Base-by-base conservation (phyloP, 2,113 vertebrate genomes). In the Alouatta palliata region DNA sequence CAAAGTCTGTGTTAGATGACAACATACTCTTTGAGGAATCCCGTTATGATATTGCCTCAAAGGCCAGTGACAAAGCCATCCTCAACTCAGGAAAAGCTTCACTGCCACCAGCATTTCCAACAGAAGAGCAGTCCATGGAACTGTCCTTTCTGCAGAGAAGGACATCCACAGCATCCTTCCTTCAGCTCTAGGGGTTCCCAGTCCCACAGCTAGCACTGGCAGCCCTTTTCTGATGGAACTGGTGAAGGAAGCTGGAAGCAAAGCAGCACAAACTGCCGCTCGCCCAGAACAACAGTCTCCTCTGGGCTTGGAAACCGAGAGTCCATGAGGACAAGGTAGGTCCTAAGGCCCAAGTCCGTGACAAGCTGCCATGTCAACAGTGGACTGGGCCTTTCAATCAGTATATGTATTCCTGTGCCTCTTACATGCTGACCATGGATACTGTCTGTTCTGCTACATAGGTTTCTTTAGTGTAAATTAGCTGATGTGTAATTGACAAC, bases 241-340 rank as follows among this genome's bases (percentile, higher is more conserved):
- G 3, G 54, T 49, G 0, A 83, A 6, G 5, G 95, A 91, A 66
- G 83, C 37, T 91, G 93, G 96, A 20, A 89, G 19, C 68, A 43
- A 75, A 90, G 43, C 92, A 64, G 96, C 96, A 2, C 43, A 35
- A 68, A 6, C 17, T 43, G 16, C 66, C 56, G 70, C 49, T 35
- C 17, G 54, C 81, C 66, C 81, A 89, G 94, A 96, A 49, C 20
- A 83, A 70, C 45, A 76, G 13, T 58, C 92, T 68, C 43, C 23
- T 58, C 20, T 90, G 77, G 94, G 85, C 83, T 8, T 75, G 0
- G 82, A 92, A 84, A 93, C 35, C 76, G 94, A 94, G 0, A 90
- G 21, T 40, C 25, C 58, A 0, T 14, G 90, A 76, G 92, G 2
- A 75, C 97, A 98, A 98, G 94, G 97, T 97, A 97, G 84, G 96